Evolutionary conservation across 2,888 invertebrate species (phyloP), one percentile per base, ranked within the genome.

Genomic region (Dolichopus griseipennis): DNA sequence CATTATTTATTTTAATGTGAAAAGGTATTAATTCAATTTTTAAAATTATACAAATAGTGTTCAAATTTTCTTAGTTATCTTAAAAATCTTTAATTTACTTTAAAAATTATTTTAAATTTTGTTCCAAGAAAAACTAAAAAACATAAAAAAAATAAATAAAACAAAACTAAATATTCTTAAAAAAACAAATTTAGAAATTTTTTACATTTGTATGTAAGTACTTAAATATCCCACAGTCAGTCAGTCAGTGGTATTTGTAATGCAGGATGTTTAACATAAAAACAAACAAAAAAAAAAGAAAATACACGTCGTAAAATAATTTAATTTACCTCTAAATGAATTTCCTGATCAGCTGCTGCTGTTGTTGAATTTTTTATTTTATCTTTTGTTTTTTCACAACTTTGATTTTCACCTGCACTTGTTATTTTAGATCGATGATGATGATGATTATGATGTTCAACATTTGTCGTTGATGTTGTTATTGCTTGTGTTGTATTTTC

Each of bases 281-380:
- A 43, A 12, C 43, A 43, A 15, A 37, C 12, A 52, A 52, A 52
- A 9, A 52, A 52, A 52, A 52, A 52, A 8, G 6, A 37, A 52
- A 52, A 52, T 18, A 52, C 5, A 27, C 5, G 27, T 27, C 6
- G 27, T 27, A 27, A 4, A 6, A 9, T 12, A 52, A 52, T 52
- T 15, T 37, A 62, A 75, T 76, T 77, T 72, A 81, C 81, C 78
- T 81, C 81, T 70, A 81, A 73, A 67, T 78, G 78, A 70, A 80
- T 79, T 65, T 68, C 61, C 8, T 62, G 70, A 74, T 70, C 72
- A 74, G 75, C 18, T 75, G 73, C 62, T 74, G 73, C n/a, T 72
- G 72, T 63, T 71, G 75, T 68, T 71, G 72, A 61, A 65, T 52
- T 52, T n/a, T 18, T 52, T 12, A 18, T n/a, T 52, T 52, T 52